Percentiles rank a stretch among this genome's conserved stretches.
These are phyloP conservation scores for Sander lucioperca DNA, from an alignment of 2,113 vertebrate genomes.

Conservation along the genomic window DNA sequence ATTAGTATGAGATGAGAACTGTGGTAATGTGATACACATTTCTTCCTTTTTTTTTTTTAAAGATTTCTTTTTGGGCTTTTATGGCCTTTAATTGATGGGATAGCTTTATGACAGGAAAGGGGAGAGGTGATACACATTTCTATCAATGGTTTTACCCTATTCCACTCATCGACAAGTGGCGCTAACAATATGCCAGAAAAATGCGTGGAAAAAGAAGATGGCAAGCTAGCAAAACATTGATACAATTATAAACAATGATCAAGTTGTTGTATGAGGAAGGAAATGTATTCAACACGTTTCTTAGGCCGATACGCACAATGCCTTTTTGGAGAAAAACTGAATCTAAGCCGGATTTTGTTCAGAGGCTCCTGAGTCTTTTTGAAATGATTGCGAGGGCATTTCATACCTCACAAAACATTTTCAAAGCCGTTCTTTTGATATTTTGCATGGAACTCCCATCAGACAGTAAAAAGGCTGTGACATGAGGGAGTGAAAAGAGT, in stretches of 20 bases:
- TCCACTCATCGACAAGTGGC: background rate
- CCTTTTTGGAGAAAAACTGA: background rate
- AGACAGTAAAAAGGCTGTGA: constrained; percentile 16
- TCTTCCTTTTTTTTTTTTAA: background rate
- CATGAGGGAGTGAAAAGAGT: background rate
- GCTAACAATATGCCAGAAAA: background rate
- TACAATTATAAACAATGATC: background rate
- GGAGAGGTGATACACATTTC: background rate
- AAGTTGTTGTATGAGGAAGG: background rate
- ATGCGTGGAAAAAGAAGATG: background rate
- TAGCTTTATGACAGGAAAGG: too few relatives aligned
- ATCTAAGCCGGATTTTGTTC: background rate
- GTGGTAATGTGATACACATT: background rate
- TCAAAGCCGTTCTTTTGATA: background rate
- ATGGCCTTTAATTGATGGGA: too few relatives aligned
- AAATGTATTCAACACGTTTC: background rate
- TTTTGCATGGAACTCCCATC: background rate
- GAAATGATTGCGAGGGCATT: background rate
- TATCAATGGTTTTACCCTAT: background rate
- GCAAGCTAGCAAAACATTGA: background rate
- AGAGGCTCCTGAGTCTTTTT: background rate
- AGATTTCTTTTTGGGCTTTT: too few relatives aligned
- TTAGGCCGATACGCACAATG: too few relatives aligned
- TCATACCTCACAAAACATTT: background rate
- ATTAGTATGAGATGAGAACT: background rate